Evolutionary conservation across 2,797 vertebrate genomes (phyloP).

Genomic region (Hippopotamyrus pictus): DNA sequence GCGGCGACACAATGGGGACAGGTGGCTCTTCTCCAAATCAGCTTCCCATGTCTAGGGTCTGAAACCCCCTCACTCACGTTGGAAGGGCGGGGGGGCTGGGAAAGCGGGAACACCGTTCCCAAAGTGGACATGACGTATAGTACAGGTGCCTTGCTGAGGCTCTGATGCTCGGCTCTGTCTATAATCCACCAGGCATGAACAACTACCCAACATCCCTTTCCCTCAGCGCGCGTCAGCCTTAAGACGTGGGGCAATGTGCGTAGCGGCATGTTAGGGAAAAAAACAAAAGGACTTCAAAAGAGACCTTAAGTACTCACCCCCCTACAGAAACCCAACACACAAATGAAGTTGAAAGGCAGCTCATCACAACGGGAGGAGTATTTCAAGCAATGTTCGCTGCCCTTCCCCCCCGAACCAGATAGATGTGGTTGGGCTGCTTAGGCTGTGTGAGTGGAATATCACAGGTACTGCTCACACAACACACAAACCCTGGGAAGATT

Average conservation of each 20-base stretch:
- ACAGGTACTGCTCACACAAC: constrained; percentile 34
- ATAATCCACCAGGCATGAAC: neutral
- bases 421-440: neutral
- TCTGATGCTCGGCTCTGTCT: neutral
- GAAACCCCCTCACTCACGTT: neutral
- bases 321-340: constrained; percentile 7
- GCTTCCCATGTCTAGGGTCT: neutral
- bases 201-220: constrained; percentile 29
- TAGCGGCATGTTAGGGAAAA: neutral
- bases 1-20: neutral
- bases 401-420: constrained; percentile 27
- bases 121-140: neutral
- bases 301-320: constrained; percentile 31
- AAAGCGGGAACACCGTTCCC: neutral
- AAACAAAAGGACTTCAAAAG: constrained; percentile 37
- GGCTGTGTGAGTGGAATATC: constrained; percentile 32
- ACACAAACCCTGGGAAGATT: constrained; percentile 52
- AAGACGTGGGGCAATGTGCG: constrained; percentile 27
- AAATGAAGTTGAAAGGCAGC: constrained; percentile 35
- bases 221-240: constrained; percentile 20
- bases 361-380: constrained; percentile 23
- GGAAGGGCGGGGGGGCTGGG: neutral
- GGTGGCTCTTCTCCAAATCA: constrained; percentile 5
- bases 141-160: neutral
- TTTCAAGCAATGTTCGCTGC: constrained; percentile 12